Conservation (phyloP, 2,113 vertebrate genomes). For the Aegithalos caudatus region DNA sequence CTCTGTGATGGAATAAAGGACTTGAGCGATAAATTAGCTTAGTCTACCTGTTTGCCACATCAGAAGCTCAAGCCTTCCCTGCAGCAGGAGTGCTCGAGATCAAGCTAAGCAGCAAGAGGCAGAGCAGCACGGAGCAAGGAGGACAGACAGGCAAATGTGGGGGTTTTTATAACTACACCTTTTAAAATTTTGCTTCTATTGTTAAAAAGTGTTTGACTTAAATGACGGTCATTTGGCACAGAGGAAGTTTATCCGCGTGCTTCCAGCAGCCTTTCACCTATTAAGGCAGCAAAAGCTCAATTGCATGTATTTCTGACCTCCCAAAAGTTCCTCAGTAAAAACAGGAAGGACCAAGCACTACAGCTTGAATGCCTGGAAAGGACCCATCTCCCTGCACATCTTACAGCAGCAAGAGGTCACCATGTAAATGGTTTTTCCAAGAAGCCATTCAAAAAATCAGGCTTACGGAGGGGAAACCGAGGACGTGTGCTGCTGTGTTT, state of each 20-base stretch:
- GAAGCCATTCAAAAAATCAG: background rate
- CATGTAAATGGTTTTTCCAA: background rate
- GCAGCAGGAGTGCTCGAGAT: background rate
- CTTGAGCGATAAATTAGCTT: background rate
- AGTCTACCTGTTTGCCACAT: background rate
- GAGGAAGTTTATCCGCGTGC: background rate
- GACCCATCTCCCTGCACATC: background rate
- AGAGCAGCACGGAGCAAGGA: background rate
- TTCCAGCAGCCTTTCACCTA: conserved; percentile 21
- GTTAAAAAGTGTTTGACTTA: background rate
- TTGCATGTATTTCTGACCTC: conserved; percentile 1
- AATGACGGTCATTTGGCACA: background rate
- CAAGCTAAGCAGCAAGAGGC: background rate
- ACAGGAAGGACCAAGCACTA: background rate
- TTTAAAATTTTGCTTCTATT: background rate
- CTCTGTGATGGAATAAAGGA: conserved; percentile 6
- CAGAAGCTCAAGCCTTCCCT: background rate
- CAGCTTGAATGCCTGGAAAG: background rate
- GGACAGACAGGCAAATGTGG: background rate
- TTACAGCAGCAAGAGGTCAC: background rate
- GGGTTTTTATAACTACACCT: background rate
- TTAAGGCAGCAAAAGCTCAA: background rate
- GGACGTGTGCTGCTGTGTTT: background rate
- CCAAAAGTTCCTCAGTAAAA: background rate
- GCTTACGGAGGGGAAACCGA: fast-evolving